Conservation (phyloP, 2,113 vertebrate genomes). For the Notiomystis cincta region DNA sequence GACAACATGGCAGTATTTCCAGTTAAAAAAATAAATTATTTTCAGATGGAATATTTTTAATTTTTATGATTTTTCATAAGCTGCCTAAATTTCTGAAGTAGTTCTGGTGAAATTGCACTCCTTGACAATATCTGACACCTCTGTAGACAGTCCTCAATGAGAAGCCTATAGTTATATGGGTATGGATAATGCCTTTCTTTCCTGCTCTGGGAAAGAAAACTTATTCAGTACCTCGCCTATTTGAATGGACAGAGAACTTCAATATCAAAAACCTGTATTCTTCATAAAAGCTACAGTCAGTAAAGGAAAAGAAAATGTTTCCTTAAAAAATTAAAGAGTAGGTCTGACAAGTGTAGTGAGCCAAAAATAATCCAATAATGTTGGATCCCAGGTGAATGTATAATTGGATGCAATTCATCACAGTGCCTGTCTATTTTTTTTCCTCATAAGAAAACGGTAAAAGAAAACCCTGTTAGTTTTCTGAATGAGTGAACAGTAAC, state of each 20-base stretch:
- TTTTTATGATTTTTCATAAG: not conserved
- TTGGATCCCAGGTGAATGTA: conserved; percentile 1
- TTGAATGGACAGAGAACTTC: not conserved
- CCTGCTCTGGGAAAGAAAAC: not conserved
- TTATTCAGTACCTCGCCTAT: not conserved
- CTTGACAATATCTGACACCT: not conserved
- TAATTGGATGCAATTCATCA: conserved; percentile 13
- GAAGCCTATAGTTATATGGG: not conserved
- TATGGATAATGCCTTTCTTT: not conserved
- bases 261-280: not conserved
- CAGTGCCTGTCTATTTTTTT: not conserved
- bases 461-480: conserved; percentile 21
- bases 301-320: conserved; percentile 4
- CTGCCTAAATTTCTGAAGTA: not conserved
- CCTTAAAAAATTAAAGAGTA: not conserved
- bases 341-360: not conserved
- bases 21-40: rapidly evolving
- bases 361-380: conserved; percentile 25
- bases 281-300: not conserved
- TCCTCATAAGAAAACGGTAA: not conserved
- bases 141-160: not conserved
- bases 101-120: not conserved
- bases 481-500: conserved; percentile 44
- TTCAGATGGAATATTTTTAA: not conserved
- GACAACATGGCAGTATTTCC: not conserved